These are phyloP conservation scores for Chionomys nivalis DNA, from an alignment of 2,113 vertebrate genomes.

Conservation along the genomic window DNA sequence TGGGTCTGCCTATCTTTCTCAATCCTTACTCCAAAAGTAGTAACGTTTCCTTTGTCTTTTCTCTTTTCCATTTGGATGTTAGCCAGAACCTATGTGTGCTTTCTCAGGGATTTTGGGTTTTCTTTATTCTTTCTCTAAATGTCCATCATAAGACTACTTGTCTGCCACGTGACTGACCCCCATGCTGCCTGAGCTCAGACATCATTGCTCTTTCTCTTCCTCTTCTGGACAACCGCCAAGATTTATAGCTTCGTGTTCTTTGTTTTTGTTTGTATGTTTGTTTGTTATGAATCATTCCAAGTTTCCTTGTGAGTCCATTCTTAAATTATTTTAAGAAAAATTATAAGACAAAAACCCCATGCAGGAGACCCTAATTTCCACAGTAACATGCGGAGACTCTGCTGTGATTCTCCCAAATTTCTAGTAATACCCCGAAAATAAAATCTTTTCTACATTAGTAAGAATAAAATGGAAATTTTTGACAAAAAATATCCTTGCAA, in stretches of 20 bases:
- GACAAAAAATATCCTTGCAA: constrained; percentile 40
- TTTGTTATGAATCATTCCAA: neutral
- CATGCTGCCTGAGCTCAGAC: neutral
- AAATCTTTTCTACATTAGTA: constrained; percentile 21
- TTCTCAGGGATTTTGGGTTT: neutral
- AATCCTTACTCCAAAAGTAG: neutral
- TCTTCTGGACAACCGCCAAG: neutral
- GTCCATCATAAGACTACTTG: too few relatives aligned
- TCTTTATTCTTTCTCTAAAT: neutral
- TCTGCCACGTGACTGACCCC: too few relatives aligned
- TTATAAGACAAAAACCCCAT: neutral
- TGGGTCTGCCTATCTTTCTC: neutral
- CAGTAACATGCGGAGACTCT: neutral
- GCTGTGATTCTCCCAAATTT: neutral
- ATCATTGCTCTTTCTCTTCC: neutral
- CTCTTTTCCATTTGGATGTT: neutral
- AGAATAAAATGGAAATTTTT: constrained; percentile 27
- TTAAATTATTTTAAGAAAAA: neutral
- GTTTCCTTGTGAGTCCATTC: neutral
- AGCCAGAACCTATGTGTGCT: neutral
- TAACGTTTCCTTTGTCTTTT: neutral
- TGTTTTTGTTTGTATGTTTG: neutral
- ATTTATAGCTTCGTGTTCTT: neutral
- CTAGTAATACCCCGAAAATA: neutral
- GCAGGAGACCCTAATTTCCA: neutral